A percentile compares a stretch with the other conserved stretches of the same genome.
These are phyloP conservation scores for human DNA, from an alignment of 2,113 vertebrate genomes.

Conservation along the genomic window GRCh38 chr3:102269501-102270000, in stretches of 20 bases:
- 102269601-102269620: conserved; percentile 65
- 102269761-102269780: background rate
- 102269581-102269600: conserved; percentile 43
- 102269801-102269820: conserved; percentile 22
- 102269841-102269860: background rate
- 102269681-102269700: conserved; percentile 63
- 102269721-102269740: conserved; percentile 9
- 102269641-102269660: conserved; percentile 54
- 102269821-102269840: background rate
- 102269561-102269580: conserved; percentile 71
- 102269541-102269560: conserved; percentile 62
- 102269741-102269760: conserved; percentile 22
- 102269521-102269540: conserved; percentile 60
- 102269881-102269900: background rate
- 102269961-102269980: background rate
- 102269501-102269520: conserved; percentile 67
- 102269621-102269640: conserved; percentile 72
- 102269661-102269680: conserved; percentile 26
- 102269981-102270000: background rate
- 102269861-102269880: conserved; percentile 9
- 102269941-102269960: conserved; percentile 14
- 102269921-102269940: background rate
- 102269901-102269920: conserved; percentile 10
- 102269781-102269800: background rate
- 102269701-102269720: conserved; percentile 49